phyloP scores from a whole-genome alignment of 2,797 vertebrate genomes.

The Brachyrhaphis roseni region DNA sequence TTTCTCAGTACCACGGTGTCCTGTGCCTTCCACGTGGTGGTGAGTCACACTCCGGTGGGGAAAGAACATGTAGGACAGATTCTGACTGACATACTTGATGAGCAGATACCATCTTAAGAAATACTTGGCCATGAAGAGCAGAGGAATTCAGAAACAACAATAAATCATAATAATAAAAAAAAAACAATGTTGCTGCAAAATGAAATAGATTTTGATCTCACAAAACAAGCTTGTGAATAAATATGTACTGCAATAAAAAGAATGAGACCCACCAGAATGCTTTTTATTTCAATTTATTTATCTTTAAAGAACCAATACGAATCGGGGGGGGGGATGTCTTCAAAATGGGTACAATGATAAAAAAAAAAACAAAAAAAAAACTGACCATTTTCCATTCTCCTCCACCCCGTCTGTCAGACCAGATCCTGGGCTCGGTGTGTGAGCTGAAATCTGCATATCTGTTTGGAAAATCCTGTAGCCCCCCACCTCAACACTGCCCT shows the following conservation, averaged over 20 bases:
- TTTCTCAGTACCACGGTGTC: constrained; percentile 56
- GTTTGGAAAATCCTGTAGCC: constrained; percentile 66
- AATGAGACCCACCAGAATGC: constrained; percentile 24
- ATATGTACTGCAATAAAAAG: background rate
- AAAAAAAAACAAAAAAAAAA: constrained; percentile 48
- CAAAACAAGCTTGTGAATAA: background rate
- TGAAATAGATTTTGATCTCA: background rate
- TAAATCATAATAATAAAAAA: too few species aligned
- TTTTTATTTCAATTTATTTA: constrained; percentile 84
- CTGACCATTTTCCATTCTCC: constrained; percentile 73
- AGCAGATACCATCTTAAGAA: constrained; percentile 35
- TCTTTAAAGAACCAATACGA: constrained; percentile 86
- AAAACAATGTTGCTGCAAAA: background rate
- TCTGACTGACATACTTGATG: constrained; percentile 43
- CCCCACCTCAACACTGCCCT: constrained; percentile 21
- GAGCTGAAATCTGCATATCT: constrained; percentile 58
- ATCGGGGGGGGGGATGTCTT: constrained; percentile 78
- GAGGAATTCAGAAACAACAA: background rate
- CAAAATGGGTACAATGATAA: constrained; percentile 81
- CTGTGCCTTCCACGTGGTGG: constrained; percentile 66
- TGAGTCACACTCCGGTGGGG: constrained; percentile 61
- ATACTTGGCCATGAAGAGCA: constrained; percentile 19
- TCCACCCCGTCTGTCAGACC: constrained; percentile 75
- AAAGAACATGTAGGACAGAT: constrained; percentile 46
- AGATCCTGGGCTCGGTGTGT: constrained; percentile 67